These are phyloP conservation scores for Thalpophila matura DNA, from an alignment of 2,888 invertebrate genomes.

Conservation along the genomic window DNA sequence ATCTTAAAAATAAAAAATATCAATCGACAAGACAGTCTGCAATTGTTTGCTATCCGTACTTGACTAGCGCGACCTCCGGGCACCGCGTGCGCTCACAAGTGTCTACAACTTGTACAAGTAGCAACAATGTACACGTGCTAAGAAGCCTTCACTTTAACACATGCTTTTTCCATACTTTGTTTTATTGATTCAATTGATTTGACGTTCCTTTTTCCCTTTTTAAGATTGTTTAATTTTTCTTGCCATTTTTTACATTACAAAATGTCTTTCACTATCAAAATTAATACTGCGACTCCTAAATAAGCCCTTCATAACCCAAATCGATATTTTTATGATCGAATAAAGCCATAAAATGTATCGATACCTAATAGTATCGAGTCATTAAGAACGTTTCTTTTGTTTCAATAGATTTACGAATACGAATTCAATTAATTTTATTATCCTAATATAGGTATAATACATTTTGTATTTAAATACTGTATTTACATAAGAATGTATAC, in stretches of 20 bases:
- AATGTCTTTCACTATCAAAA: not conserved
- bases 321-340: conserved; percentile 27
- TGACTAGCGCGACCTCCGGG: conserved; percentile 43
- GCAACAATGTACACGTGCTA: conserved; percentile 36
- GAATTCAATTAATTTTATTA: conserved; percentile 45
- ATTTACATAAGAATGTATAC: conserved; percentile 63
- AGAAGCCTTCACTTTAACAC: conserved; percentile 36
- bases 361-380: conserved; percentile 22
- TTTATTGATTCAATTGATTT: conserved; percentile 29
- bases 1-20: not conserved
- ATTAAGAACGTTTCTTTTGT: conserved; percentile 46
- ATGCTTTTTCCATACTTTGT: conserved; percentile 28
- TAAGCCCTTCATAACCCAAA: not conserved
- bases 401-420: conserved; percentile 26
- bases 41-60: conserved; percentile 44
- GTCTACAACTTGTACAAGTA: conserved; percentile 48
- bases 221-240: no score
- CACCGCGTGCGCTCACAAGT: conserved; percentile 35
- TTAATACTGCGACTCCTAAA: no score
- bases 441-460: conserved; percentile 8
- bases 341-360: conserved; percentile 28
- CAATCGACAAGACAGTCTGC: not conserved
- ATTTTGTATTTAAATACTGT: conserved; percentile 38
- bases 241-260: no score
- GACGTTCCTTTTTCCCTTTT: not conserved